Percentiles rank a stretch among this genome's conserved stretches.
phyloP scores from a whole-genome alignment of 2,888 invertebrate species.

The Platypus cylindrus region DNA sequence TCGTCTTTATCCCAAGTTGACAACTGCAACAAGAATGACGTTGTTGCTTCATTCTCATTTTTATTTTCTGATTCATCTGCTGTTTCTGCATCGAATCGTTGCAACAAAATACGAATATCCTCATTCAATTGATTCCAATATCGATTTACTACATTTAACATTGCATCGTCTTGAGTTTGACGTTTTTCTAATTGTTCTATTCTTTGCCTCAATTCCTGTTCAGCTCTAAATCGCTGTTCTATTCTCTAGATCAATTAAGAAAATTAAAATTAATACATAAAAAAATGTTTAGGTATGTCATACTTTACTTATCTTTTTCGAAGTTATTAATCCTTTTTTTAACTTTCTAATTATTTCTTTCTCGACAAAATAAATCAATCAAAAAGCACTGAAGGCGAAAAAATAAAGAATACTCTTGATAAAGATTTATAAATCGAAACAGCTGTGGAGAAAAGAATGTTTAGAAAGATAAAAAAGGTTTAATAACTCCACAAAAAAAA shows the following conservation, averaged over 20 bases:
- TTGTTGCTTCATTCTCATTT: conserved; percentile 94
- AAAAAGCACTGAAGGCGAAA: too few species aligned
- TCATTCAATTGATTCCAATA: conserved; percentile 97
- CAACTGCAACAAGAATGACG: conserved; percentile 86
- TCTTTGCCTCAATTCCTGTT: conserved; percentile 75
- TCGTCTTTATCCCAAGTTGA: conserved; percentile 98
- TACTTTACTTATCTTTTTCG: too few species aligned
- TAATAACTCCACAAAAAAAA: neutral
- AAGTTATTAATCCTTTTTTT: too few species aligned
- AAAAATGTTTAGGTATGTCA: neutral
- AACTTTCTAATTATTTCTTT: too few species aligned
- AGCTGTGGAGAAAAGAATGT: neutral
- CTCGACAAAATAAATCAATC: neutral
- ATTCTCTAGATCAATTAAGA: conserved; percentile 49
- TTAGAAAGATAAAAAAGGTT: neutral
- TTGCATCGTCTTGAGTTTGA: conserved; percentile 94
- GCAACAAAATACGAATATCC: conserved; percentile 85
- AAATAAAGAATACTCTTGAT: too few species aligned
- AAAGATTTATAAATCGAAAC: neutral
- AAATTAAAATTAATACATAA: neutral
- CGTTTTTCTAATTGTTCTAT: conserved; percentile 90
- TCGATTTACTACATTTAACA: conserved; percentile 92
- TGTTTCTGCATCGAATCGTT: conserved; percentile 94
- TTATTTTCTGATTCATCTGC: conserved; percentile 92
- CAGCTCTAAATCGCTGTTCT: conserved; percentile 81